These are phyloP conservation scores for Platysteira castanea DNA, from an alignment of 2,113 vertebrate genomes.

Conservation along the genomic window DNA sequence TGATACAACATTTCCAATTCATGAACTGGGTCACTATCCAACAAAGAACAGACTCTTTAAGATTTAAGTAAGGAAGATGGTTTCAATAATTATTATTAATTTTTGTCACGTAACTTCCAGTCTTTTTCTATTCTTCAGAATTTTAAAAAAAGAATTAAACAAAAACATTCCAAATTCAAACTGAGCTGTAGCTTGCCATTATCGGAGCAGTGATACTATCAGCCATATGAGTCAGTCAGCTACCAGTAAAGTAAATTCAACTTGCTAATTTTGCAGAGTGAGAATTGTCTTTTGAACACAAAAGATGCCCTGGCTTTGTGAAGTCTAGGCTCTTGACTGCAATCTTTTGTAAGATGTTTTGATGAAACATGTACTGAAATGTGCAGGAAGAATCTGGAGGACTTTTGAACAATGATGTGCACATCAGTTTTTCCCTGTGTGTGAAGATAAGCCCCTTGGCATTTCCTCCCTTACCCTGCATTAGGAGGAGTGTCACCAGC, in stretches of 20 bases:
- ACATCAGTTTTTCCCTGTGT: not conserved
- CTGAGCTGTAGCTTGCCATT: not conserved
- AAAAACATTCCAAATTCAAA: not conserved
- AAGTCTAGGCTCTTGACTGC: not conserved
- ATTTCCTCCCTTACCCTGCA: not conserved
- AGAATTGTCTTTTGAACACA: not conserved
- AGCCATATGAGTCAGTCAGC: not conserved
- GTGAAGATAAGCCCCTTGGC: slow-evolving; percentile 13
- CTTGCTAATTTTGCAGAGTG: not conserved
- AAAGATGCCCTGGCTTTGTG: not conserved
- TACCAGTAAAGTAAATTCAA: not conserved
- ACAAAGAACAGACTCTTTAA: not conserved
- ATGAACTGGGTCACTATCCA: not conserved
- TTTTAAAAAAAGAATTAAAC: not conserved
- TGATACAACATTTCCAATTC: not conserved
- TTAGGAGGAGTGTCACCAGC: not conserved
- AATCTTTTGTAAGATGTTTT: not conserved
- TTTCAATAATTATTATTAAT: not conserved
- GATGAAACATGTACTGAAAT: not conserved
- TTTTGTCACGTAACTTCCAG: not conserved
- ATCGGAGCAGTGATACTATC: not conserved
- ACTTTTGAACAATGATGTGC: not conserved
- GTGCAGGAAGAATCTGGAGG: not conserved
- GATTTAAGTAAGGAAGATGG: not conserved
- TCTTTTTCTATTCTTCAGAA: not conserved